These are phyloP conservation scores for Hydrochoerus hydrochaeris DNA, from an alignment of 2,113 vertebrate genomes.

Conservation along the genomic window DNA sequence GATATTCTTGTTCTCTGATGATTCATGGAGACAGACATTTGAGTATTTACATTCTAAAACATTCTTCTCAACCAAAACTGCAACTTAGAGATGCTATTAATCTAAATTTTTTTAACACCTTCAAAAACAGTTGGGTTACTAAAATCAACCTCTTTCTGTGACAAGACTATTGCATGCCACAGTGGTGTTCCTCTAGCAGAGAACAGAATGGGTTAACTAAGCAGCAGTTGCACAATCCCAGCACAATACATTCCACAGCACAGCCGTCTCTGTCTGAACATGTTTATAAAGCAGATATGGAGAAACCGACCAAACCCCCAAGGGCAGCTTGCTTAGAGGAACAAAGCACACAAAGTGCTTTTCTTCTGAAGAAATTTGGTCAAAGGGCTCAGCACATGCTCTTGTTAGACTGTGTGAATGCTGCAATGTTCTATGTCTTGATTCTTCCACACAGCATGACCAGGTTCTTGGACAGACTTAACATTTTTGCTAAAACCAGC, in stretches of 20 bases:
- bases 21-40: not conserved
- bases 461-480: conserved; percentile 47
- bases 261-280: not conserved
- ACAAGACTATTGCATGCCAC: not conserved
- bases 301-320: not conserved
- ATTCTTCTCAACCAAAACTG: conserved; percentile 43
- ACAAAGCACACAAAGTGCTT: not conserved
- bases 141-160: not conserved
- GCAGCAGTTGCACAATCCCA: not conserved
- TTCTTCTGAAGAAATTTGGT: not conserved
- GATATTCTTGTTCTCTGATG: not conserved
- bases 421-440: not conserved
- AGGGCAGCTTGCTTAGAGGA: not conserved
- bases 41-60: conserved; percentile 8
- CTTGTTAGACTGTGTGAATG: not conserved
- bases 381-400: not conserved
- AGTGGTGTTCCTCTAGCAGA: not conserved
- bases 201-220: not conserved
- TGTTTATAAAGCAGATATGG: conserved; percentile 2
- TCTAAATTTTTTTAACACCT: conserved; percentile 31
- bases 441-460: conserved; percentile 14
- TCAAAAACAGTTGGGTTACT: conserved; percentile 24
- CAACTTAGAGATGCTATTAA: conserved; percentile 26
- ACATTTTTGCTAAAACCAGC: conserved; percentile 19
- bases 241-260: not conserved